A percentile compares a stretch with the other conserved stretches of the same genome.
Evolutionary conservation across 2,797 vertebrate species (phyloP).

Genomic region (Phoebastria nigripes): DNA sequence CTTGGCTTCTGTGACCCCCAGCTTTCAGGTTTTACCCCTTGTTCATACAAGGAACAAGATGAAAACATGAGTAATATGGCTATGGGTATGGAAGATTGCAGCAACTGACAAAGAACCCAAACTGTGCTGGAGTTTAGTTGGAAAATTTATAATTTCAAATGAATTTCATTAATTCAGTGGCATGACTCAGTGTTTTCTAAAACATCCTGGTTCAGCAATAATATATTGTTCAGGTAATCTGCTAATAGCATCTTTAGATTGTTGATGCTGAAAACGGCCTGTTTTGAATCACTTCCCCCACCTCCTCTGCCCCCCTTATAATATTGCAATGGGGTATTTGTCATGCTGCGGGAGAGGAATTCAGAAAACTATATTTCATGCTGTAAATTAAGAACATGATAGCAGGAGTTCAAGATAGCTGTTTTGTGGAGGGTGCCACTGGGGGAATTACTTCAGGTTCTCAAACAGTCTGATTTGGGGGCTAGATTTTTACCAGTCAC

Average conservation of each 20-base stretch:
- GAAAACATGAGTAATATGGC: neutral
- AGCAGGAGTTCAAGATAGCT: neutral
- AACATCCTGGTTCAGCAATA: neutral
- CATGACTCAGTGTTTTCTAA: conserved; percentile 32
- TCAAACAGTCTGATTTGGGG: neutral
- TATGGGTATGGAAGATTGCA: neutral
- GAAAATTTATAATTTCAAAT: conserved; percentile 13
- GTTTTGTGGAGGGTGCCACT: neutral
- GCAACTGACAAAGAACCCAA: neutral
- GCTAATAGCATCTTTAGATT: conserved; percentile 16
- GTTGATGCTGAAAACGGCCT: neutral
- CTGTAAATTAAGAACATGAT: neutral
- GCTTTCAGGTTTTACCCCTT: neutral
- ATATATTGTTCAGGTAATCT: conserved; percentile 26
- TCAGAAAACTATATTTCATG: neutral
- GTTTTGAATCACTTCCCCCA: neutral
- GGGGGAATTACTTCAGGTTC: neutral
- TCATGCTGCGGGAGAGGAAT: neutral
- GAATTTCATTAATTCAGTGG: conserved; percentile 25
- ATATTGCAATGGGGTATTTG: neutral
- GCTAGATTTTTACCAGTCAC: neutral
- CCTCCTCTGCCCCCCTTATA: neutral
- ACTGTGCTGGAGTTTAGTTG: neutral
- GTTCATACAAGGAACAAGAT: neutral
- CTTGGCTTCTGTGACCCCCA: neutral